A percentile compares a stretch with the other conserved stretches of the same genome.
These are phyloP conservation scores for Sympetrum striolatum DNA, from an alignment of 2,888 invertebrate species.

Conservation along the genomic window DNA sequence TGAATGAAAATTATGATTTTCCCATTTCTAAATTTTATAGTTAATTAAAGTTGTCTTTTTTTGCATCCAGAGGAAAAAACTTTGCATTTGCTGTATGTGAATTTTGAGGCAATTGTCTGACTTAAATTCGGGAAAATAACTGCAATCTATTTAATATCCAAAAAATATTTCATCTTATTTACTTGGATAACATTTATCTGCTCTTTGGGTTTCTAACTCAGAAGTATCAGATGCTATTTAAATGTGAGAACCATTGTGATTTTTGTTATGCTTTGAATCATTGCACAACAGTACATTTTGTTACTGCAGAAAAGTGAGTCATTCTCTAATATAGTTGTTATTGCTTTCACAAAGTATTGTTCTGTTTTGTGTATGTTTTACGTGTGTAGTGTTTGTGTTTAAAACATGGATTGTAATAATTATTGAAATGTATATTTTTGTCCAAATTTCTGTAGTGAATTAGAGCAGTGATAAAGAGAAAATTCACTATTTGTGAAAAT, in stretches of 20 bases:
- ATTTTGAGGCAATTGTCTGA: background rate
- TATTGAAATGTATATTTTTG: background rate
- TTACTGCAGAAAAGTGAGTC: conserved; percentile 3
- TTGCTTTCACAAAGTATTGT: conserved; percentile 6
- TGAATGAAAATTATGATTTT: background rate
- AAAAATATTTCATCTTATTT: background rate
- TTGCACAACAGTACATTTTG: conserved; percentile 1
- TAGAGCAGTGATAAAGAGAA: too few species aligned
- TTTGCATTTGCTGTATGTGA: background rate
- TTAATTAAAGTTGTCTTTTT: background rate
- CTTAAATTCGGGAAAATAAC: background rate
- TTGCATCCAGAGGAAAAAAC: background rate
- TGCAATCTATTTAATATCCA: background rate
- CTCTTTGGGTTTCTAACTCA: background rate
- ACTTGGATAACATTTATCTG: background rate
- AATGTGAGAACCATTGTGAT: conserved; percentile 9
- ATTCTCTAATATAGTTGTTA: background rate
- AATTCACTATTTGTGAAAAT: too few species aligned
- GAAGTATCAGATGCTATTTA: background rate
- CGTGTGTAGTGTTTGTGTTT: background rate
- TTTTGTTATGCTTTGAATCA: conserved; percentile 9
- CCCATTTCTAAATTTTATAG: background rate
- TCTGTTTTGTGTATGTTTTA: background rate
- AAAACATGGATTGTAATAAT: background rate
- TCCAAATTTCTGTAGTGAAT: background rate